phyloP scores from a whole-genome alignment of 2,113 vertebrate genomes.

The Petrocephalus zakoni region DNA sequence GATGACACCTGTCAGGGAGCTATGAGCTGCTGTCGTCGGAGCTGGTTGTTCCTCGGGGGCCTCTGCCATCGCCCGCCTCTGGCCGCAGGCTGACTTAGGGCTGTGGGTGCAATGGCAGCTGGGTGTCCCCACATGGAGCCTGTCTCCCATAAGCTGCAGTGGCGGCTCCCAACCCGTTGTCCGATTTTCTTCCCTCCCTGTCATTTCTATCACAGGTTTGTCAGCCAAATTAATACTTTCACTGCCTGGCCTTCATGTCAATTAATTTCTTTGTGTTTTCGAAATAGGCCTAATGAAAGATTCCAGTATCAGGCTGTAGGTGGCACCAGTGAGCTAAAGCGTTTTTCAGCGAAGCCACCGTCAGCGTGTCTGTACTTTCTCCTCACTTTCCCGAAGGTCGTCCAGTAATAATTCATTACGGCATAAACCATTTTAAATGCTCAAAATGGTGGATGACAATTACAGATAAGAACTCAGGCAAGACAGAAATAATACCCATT shows the following conservation, averaged over 20 bases:
- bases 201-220: not conserved
- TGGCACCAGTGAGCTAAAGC: not conserved
- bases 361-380: not conserved
- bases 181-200: not conserved
- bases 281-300: not conserved
- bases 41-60: not conserved
- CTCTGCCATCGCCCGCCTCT: not conserved
- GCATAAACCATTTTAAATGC: slow-evolving; percentile 5
- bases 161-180: not conserved
- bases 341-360: not conserved
- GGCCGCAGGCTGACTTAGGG: not conserved
- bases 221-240: not conserved
- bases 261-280: not conserved
- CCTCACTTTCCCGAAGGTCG: slow-evolving; percentile 29
- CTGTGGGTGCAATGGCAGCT: not conserved
- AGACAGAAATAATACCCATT: slow-evolving; percentile 13
- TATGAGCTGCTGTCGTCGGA: not conserved
- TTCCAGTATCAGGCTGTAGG: not conserved
- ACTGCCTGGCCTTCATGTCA: not conserved
- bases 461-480: slow-evolving; percentile 19
- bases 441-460: not conserved
- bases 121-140: not conserved
- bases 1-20: not conserved
- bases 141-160: too few relatives aligned
- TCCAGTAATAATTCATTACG: not conserved